Evolutionary conservation across 1,140 invertebrate species (phyloP).

Genomic region (Psilanteris sp.): DNA sequence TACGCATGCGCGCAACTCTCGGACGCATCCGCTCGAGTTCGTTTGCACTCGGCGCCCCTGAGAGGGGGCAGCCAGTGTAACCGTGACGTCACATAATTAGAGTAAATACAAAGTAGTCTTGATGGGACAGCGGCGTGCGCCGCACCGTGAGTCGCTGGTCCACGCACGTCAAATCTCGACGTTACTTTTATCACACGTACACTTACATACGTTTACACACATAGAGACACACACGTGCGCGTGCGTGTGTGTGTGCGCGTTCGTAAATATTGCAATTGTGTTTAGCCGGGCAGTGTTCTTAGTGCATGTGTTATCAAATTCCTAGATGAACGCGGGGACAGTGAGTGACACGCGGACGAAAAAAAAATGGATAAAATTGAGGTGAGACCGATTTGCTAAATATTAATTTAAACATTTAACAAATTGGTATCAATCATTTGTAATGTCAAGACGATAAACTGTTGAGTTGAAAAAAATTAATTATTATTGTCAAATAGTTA

Average conservation of each 20-base stretch:
- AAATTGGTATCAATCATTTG: too few relatives aligned
- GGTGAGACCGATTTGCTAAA: constrained; percentile 70
- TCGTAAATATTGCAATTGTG: constrained; percentile 66
- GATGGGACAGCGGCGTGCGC: constrained; percentile 84
- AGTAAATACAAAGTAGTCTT: constrained; percentile 88
- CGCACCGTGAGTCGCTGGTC: constrained; percentile 79
- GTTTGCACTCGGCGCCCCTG: constrained; percentile 58
- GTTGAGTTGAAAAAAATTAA: too few relatives aligned
- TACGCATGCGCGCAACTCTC: constrained; percentile 58
- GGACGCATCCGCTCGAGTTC: constrained; percentile 57
- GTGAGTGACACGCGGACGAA: constrained; percentile 73
- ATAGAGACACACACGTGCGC: constrained; percentile 35
- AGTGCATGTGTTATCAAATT: constrained; percentile 67
- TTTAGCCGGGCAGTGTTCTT: constrained; percentile 69
- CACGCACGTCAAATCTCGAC: constrained; percentile 78
- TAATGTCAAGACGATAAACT: too few relatives aligned
- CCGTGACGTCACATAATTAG: constrained; percentile 88
- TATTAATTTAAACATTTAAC: too few relatives aligned
- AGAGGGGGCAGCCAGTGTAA: constrained; percentile 79
- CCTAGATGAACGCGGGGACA: constrained; percentile 76
- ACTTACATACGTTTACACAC: constrained; percentile 62
- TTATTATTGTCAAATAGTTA: too few relatives aligned
- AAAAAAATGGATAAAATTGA: constrained; percentile 79
- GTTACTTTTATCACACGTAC: constrained; percentile 67
- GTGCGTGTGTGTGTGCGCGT: constrained; percentile 20